Base-by-base conservation (phyloP, 2,888 invertebrate genomes). In the Dicycla oo region DNA sequence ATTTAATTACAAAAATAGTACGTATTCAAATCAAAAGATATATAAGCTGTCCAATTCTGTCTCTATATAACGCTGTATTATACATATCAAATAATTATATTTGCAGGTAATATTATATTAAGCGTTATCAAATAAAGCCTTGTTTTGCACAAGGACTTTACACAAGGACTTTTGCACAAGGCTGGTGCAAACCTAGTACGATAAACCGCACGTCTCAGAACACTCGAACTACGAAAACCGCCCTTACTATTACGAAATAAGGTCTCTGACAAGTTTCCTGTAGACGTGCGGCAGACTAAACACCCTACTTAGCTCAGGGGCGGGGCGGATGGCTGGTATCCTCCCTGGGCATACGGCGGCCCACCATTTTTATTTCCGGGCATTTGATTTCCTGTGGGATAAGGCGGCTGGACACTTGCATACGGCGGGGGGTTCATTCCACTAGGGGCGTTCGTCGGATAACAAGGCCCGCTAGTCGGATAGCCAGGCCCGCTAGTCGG, bases 271-370 rank as follows among this genome's bases (percentile, higher is more conserved):
- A 23, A 30, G n/a, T 8, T 47, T 5, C 8, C 5, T 6, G 20
- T 7, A 34, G 6, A 38, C 34, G n/a, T 45, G 26, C 15, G 43
- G 15, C 49, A 47, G 15, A 40, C 3, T 43, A n/a, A 38, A 57
- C 18, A 30, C 34, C 10, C 15, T 64, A 10, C 43, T 71, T 73
- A 76, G 15, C 60, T 67, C 15, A 61, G 65, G 0, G 83, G 83
- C 2, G 83, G 83, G 23, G 83, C 83, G 0, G 83, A 71, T 2
- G 83, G 83, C 11, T 38, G 20, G 56, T 56, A 70, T 10, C 58
- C 64, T 30, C 54, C 65, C 23, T 62, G 67, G 6, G n/a, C 3
- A 60, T 75, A 66, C 5, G 75, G 54, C n/a, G 72, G 26, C 1
- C 34, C 34, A n/a, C 40, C 34, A 34, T 40, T 68, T 15, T 64